These are phyloP conservation scores for Cyrtorhinus lividipennis DNA, from an alignment of 1,140 invertebrate species.

Conservation along the genomic window DNA sequence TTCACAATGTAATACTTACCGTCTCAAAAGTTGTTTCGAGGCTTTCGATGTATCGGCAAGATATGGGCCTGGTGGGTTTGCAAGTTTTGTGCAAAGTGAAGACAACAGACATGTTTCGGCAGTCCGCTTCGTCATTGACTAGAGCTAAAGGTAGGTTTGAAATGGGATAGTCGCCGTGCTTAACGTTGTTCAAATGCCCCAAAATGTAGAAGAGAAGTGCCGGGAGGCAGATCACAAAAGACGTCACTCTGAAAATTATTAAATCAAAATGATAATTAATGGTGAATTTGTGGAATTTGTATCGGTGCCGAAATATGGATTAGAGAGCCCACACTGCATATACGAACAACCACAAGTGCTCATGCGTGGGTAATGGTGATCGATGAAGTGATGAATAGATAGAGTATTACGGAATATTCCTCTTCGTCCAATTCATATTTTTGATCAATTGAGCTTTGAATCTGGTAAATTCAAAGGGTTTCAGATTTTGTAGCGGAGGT, in stretches of 20 bases:
- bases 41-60: slow-evolving; percentile 13
- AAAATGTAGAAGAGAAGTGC: slow-evolving; percentile 42
- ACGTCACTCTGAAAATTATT: slow-evolving; percentile 33
- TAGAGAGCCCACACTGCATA: too few species aligned
- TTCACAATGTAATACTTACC: too few species aligned
- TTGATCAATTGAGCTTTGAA: slow-evolving; percentile 75
- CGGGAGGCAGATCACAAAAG: slow-evolving; percentile 43
- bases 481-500: slow-evolving; percentile 11
- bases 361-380: too few species aligned
- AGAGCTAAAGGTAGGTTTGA: slow-evolving; percentile 10
- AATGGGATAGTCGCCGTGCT: slow-evolving; percentile 9
- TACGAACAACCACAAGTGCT: too few species aligned
- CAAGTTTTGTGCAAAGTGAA: background rate
- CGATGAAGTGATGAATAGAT: too few species aligned
- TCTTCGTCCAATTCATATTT: slow-evolving; percentile 74
- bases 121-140: slow-evolving; percentile 11
- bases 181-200: slow-evolving; percentile 36
- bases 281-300: too few species aligned
- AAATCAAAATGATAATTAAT: too few species aligned
- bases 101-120: background rate
- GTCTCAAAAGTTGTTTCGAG: slow-evolving; percentile 1
- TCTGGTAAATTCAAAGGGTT: slow-evolving; percentile 14
- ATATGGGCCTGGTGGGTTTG: background rate
- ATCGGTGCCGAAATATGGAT: too few species aligned
- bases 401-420: slow-evolving; percentile 65